Percentiles rank a stretch among this genome's conserved stretches.
Conservation (phyloP, 2,113 vertebrate species). For the Rousettus leschenaultii region DNA sequence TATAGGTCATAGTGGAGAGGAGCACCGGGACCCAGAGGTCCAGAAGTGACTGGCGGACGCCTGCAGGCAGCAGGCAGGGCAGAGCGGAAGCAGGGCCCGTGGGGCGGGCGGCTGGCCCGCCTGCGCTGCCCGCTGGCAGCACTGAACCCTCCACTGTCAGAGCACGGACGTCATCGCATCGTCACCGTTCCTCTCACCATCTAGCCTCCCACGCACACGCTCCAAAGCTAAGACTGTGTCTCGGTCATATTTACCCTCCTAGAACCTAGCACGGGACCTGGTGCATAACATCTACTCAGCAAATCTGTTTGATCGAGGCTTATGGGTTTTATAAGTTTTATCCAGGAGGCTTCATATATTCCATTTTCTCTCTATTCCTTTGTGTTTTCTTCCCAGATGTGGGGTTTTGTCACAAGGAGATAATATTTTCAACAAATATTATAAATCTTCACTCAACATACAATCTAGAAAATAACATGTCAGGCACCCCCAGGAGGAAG, state of each 20-base stretch:
- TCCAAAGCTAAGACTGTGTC: not conserved
- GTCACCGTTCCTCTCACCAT: not conserved
- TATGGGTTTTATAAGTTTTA: not conserved
- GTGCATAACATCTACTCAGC: not conserved
- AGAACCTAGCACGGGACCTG: not conserved
- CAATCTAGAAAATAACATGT: not conserved
- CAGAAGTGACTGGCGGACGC: not conserved
- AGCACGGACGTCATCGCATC: not conserved
- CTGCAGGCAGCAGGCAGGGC: not conserved
- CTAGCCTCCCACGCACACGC: not conserved
- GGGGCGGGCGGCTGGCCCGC: not conserved
- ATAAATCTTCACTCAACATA: not conserved
- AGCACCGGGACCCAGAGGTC: not conserved
- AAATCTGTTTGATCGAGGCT: not conserved
- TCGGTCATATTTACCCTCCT: not conserved
- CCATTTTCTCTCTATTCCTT: not conserved
- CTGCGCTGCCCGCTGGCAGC: not conserved
- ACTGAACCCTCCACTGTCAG: not conserved
- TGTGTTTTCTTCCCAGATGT: not conserved
- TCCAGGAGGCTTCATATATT: not conserved
- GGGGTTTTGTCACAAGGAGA: not conserved
- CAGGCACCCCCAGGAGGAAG: not conserved
- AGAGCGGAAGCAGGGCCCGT: not conserved
- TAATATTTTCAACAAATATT: not conserved
- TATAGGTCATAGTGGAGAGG: not conserved